These are phyloP conservation scores for Columba guinea DNA, from an alignment of 2,797 vertebrate genomes.

Conservation along the genomic window DNA sequence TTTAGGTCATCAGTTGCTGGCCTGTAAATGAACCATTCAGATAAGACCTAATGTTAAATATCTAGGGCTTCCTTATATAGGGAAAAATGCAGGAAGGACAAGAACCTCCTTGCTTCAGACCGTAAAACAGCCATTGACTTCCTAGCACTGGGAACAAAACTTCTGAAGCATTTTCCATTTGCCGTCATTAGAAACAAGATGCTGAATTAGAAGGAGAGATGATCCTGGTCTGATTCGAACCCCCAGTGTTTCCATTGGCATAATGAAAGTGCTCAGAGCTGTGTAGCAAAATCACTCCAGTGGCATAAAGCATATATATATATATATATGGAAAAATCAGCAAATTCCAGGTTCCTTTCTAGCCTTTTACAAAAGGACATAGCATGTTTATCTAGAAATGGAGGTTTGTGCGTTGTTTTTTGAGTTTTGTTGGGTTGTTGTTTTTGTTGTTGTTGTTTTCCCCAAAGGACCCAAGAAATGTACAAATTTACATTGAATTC, in stretches of 20 bases:
- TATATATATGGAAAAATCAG: neutral
- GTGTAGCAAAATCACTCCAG: neutral
- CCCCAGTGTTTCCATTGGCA: rapidly evolving
- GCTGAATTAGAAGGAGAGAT: neutral
- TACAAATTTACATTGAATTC: neutral
- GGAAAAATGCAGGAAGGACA: neutral
- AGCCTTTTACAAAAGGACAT: neutral
- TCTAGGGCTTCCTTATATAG: neutral
- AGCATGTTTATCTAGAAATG: neutral
- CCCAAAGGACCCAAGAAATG: neutral
- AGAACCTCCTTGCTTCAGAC: neutral
- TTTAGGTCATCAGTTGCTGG: neutral
- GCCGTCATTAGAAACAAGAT: neutral
- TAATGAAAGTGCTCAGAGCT: neutral
- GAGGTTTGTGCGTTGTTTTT: neutral
- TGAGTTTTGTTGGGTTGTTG: too few relatives aligned
- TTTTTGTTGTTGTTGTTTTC: neutral
- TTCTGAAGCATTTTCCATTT: neutral
- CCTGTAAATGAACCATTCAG: slow-evolving; percentile 1
- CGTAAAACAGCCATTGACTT: neutral
- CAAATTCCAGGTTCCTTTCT: neutral
- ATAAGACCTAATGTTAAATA: neutral
- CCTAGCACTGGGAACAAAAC: neutral
- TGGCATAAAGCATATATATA: neutral
- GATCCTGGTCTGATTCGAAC: neutral